Evolutionary conservation across 2,797 vertebrate genomes (phyloP), one percentile per base, ranked within the genome.

Genomic region (Acipenser transmontanus): DNA sequence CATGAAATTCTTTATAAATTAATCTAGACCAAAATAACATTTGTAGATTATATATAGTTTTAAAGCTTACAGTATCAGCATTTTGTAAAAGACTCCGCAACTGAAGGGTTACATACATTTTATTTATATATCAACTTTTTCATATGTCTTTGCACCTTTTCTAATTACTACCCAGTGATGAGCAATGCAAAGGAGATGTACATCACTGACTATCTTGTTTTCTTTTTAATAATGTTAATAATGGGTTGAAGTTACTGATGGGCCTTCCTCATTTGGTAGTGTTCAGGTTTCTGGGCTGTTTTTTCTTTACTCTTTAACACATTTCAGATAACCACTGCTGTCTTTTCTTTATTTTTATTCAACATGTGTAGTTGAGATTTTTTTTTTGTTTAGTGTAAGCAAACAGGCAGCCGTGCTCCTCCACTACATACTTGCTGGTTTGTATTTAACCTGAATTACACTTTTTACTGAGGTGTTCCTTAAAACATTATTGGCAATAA

Each of bases 401-500:
- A 34, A 34, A 64, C 48, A 13, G 54, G 47, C 69, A 62, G 70
- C 74, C 70, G 67, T 75, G 76, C 73, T 74, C 63, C 51, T 48
- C 51, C 73, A 66, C 71, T 70, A 68, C 57, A 60, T 34, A 34
- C 2, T n/a, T 56, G 51, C 61, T 66, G 47, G 17, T 50, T 71
- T 78, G 76, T 78, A 79, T 76, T 76, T 63, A 72, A 83, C 68
- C 72, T 76, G 73, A 72, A 77, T 82, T 34, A 34, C 34, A 34
- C 34, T 84, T 84, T 82, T 74, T 80, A 80, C 81, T 82, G 75
- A 88, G 79, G 76, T 88, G 83, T 87, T 80, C 72, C 34, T 47
- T 34, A 75, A 77, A 70, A 80, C 34, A 34, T 34, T 81, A 83
- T 79, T 80, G 78, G 71, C 76, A 86, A 89, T 88, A 87, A 81